Conservation (phyloP, 2,113 vertebrate species). For the Melanocharis versteri region DNA sequence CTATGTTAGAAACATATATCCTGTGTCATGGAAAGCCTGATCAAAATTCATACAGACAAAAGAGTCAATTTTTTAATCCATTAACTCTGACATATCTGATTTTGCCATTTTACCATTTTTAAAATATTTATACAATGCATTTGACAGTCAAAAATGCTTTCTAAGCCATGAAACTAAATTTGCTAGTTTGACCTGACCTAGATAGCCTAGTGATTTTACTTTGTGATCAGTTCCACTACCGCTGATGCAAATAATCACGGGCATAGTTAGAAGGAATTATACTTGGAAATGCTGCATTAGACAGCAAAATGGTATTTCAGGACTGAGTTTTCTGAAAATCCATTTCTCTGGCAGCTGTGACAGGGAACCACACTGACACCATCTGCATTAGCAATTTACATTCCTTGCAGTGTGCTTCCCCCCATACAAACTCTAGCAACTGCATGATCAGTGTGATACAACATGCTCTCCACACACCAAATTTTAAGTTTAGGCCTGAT, state of each 20-base stretch:
- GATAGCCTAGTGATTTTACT: background rate
- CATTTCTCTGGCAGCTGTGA: background rate
- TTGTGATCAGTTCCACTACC: background rate
- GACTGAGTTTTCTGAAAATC: background rate
- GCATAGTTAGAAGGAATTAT: background rate
- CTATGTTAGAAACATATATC: background rate
- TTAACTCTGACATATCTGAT: background rate
- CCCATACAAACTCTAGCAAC: background rate
- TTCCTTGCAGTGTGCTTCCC: background rate
- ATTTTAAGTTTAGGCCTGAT: background rate
- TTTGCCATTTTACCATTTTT: background rate
- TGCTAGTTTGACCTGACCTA: background rate
- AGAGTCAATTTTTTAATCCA: background rate
- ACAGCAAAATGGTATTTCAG: background rate
- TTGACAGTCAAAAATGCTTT: background rate
- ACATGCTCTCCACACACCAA: background rate
- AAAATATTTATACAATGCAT: background rate
- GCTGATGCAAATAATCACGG: background rate
- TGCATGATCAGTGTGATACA: background rate
- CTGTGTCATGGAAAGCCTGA: background rate
- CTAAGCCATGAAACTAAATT: background rate
- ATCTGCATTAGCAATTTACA: background rate
- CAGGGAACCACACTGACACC: background rate
- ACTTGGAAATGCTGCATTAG: background rate
- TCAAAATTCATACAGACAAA: background rate